Conservation (phyloP, 2,888 invertebrate species). For the Polymixis lichenea region DNA sequence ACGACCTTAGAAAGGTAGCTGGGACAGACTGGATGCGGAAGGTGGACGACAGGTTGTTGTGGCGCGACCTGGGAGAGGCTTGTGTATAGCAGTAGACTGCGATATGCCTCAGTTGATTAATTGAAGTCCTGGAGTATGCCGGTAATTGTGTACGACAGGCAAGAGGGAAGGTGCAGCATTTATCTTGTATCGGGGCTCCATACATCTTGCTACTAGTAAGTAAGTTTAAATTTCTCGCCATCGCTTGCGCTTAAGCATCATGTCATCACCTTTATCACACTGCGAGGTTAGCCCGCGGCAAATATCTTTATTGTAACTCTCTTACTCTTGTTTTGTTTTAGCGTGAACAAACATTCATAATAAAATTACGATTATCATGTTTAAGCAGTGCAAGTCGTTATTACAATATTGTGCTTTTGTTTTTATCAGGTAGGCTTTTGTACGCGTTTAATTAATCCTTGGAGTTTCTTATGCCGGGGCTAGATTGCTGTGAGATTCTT, state of each 20-base stretch:
- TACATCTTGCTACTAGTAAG: neutral
- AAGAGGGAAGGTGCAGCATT: neutral
- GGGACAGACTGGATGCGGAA: no score
- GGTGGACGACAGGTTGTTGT: no score
- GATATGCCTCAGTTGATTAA: no score
- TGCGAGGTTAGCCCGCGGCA: constrained; percentile 63
- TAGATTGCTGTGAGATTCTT: neutral
- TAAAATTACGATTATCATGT: constrained; percentile 69
- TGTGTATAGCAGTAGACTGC: no score
- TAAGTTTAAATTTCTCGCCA: neutral
- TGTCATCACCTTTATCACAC: constrained; percentile 36
- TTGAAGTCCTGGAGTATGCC: no score
- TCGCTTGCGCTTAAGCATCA: constrained; percentile 39
- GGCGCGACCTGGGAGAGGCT: no score
- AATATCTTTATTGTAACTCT: constrained; percentile 71
- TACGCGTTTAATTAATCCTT: constrained; percentile 14
- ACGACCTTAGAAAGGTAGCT: no score
- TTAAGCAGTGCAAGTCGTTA: constrained; percentile 34
- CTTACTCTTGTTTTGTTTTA: constrained; percentile 63
- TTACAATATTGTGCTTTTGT: constrained; percentile 22
- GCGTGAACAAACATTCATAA: constrained; percentile 69
- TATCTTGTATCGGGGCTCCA: neutral
- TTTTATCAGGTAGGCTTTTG: constrained; percentile 12
- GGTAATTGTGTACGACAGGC: no score
- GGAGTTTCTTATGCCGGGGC: neutral